Conservation (phyloP, 1,140 invertebrate species). For the Pachypsylla venusta region DNA sequence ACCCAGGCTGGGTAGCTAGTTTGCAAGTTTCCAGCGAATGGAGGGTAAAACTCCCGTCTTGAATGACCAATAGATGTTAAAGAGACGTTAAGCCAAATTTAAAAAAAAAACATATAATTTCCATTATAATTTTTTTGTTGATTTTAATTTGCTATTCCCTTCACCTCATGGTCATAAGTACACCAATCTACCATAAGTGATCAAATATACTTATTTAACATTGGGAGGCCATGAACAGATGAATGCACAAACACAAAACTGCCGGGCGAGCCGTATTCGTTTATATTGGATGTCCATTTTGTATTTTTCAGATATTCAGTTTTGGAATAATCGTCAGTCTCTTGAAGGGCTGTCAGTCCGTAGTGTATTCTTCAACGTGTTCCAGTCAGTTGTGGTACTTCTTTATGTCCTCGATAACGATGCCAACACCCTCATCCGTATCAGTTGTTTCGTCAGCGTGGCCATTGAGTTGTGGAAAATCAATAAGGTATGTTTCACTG, state of each 20-base stretch:
- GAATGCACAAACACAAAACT: constrained; percentile 2
- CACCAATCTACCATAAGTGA: too few species aligned
- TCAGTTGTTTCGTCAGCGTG: constrained; percentile 83
- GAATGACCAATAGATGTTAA: too few species aligned
- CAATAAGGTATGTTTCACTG: constrained; percentile 91
- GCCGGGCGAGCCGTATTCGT: too few species aligned
- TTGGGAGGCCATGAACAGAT: not conserved
- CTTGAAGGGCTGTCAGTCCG: constrained; percentile 93
- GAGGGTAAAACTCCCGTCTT: too few species aligned
- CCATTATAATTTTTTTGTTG: too few species aligned
- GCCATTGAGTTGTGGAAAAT: constrained; percentile 99
- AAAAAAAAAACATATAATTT: too few species aligned
- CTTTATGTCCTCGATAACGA: constrained; percentile 97
- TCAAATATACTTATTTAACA: too few species aligned
- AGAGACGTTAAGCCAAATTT: too few species aligned
- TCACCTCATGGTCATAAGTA: too few species aligned
- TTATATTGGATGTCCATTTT: constrained; percentile 17
- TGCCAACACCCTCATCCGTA: constrained; percentile 86
- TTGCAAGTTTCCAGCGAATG: too few species aligned
- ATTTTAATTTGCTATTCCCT: too few species aligned
- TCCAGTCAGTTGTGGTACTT: constrained; percentile 88
- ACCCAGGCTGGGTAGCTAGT: too few species aligned
- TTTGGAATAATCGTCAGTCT: constrained; percentile 96
- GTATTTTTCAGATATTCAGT: constrained; percentile 77
- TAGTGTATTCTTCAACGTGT: constrained; percentile 98